Conservation (phyloP, 2,113 vertebrate species). For the Apodemus sylvaticus region DNA sequence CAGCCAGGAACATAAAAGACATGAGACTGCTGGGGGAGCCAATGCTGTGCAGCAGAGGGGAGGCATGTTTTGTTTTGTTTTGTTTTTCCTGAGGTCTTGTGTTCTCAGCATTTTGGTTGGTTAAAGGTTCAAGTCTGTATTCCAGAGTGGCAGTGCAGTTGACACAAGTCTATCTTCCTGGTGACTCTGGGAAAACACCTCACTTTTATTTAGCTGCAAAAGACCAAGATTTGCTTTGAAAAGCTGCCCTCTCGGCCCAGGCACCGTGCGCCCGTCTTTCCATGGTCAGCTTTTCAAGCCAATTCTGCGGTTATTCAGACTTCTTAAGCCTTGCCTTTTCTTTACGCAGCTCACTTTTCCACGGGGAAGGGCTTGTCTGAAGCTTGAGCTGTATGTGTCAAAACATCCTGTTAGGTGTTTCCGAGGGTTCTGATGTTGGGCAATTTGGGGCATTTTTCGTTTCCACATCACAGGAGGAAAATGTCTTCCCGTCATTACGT, state of each 20-base stretch:
- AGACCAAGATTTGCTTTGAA: slow-evolving; percentile 38
- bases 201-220: neutral
- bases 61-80: neutral
- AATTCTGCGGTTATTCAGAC: slow-evolving; percentile 23
- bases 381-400: slow-evolving; percentile 60
- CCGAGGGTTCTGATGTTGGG: slow-evolving; percentile 55
- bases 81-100: accelerated
- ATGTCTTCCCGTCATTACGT: slow-evolving; percentile 54
- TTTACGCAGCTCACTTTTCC: neutral
- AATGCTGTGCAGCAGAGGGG: accelerated
- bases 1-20: neutral
- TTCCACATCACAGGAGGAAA: slow-evolving; percentile 55
- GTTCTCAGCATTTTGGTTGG: neutral
- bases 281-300: neutral
- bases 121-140: neutral
- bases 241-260: slow-evolving; percentile 1
- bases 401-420: slow-evolving; percentile 38
- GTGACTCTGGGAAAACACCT: neutral
- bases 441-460: slow-evolving; percentile 9
- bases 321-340: slow-evolving; percentile 2
- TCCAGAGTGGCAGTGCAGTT: neutral
- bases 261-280: neutral
- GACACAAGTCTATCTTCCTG: neutral
- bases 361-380: slow-evolving; percentile 60
- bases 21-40: accelerated